Evolutionary conservation across 2,888 invertebrate genomes (phyloP), one percentile per base, ranked within the genome.

Genomic region (Mongoloraphidia duomilia): DNA sequence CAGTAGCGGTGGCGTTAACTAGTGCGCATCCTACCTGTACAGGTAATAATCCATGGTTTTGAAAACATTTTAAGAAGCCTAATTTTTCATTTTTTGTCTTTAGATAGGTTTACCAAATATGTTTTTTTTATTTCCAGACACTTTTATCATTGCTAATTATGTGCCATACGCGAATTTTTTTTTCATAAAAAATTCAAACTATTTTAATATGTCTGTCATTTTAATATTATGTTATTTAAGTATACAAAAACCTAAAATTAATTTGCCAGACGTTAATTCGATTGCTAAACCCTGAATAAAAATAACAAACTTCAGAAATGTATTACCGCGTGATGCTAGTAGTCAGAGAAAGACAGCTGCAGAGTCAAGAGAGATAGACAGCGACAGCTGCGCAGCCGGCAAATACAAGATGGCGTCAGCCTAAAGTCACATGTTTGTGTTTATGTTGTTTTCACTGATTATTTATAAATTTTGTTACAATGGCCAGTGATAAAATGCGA

Each of bases 391-490:
- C 41, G 41, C 41, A 9, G n/a, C 4, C 41, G 41, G 41, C 41
- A 41, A 41, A 12, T 41, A 9, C 9, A 41, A 41, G 12, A 41
- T 41, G 3, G 41, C 41, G 9, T 41, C 41, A 41, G 37, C 11
- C 37, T 36, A 36, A 36, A 36, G 41, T 41, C 41, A 41, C 41
- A 41, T 6, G 9, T 3, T 41, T 41, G 3, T 41, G 12, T 3
- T n/a, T 8, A 8, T 40, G 11, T 13, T 14, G 41, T 6, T 41
- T 13, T 41, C 17, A 4, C 2, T 41, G 41, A 14, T 41, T 41
- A 41, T 41, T 41, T 41, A n/a, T 41, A 4, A 41, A 50, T 52
- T 42, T 36, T 46, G 49, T 49, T 51, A 44, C 42, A 50, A 52
- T 46, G 47, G 45, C 47, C 41, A 50, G 47, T 45, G 41, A 41